Base-by-base conservation (phyloP, 2,888 invertebrate species). In the Caenorhabditis sinica region DNA sequence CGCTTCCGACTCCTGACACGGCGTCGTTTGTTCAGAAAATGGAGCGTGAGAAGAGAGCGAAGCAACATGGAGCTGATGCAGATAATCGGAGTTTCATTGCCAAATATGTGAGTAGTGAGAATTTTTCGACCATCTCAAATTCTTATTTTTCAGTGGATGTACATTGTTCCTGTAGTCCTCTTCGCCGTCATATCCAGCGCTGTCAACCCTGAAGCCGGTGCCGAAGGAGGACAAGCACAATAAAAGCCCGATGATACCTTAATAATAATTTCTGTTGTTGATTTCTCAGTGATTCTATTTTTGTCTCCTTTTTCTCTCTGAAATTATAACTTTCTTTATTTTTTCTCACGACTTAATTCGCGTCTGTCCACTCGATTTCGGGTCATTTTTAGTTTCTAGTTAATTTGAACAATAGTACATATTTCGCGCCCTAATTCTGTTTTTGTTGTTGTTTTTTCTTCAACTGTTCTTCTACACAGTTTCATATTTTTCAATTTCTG, bases 41-140 rank as follows among this genome's bases (percentile, higher is more conserved):
- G 69, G 97, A 98, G 93, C 94, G 96, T 77, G 98, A 98, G 93
- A 95, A 96, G 90, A 95, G 96, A 89, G 97, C 97, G 93, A 96
- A 97, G 90, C 94, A 95, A 28, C 96, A 97, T 92, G 94, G 94
- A 33, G 93, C 93, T 15, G 93, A 93, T 86, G 93, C 93, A 36
- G 98, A 98, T 93, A 98, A 97, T 93, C 95, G 97, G 92, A 97
- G 97, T 63, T 98, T 98, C 94, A 95, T 98, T 89, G 96, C 96
- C 3, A 98, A 97, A 97, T 98, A 98, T 94, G 97, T 97, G 95
- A 95, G 96, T 93, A 66, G 72, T 61, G 0, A 15, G 28, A 36
- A 49, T n/a, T 36, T 60, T 33, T 20, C 6, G 9, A 40, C n/a
- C 45, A 45, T 13, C 11, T 51, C 4, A 5, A 51, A 20, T 51